Evolutionary conservation across 2,797 vertebrate species (phyloP).

Genomic region (Botia kubotai): DNA sequence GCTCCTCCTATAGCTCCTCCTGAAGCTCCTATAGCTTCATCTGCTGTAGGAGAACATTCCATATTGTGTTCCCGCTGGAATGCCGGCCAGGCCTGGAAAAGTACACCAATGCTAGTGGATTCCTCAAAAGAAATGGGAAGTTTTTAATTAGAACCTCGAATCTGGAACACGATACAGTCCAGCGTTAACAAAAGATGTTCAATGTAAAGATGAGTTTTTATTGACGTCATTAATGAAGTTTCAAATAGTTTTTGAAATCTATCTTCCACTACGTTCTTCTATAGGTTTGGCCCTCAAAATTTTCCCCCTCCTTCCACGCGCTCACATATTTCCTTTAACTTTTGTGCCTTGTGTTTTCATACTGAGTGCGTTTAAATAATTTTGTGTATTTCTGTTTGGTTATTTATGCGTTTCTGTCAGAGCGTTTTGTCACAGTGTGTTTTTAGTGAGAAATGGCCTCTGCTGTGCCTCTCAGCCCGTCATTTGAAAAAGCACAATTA

Average conservation of each 20-base stretch:
- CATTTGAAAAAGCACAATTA: not conserved
- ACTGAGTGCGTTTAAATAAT: too few species aligned
- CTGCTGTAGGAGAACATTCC: conserved; percentile 75
- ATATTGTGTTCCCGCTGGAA: conserved; percentile 74
- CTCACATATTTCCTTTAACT: not conserved
- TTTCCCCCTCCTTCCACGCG: not conserved
- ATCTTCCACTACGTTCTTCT: not conserved
- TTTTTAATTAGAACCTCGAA: conserved; percentile 24
- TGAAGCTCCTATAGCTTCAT: conserved; percentile 79
- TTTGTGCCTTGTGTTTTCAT: not conserved
- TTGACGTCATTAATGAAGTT: not conserved
- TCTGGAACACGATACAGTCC: not conserved
- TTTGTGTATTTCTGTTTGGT: too few species aligned
- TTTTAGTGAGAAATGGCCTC: not conserved
- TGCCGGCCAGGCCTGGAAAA: conserved; percentile 67
- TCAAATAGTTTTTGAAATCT: not conserved
- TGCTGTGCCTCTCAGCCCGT: not conserved
- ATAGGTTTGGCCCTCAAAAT: not conserved
- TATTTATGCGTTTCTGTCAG: too few species aligned
- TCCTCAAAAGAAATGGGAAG: conserved; percentile 68
- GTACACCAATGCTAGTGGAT: conserved; percentile 66
- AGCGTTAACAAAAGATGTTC: not conserved
- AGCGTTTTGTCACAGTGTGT: conserved; percentile 2
- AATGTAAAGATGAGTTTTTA: conserved; percentile 13
- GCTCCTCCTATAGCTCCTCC: conserved; percentile 77